A percentile compares a stretch with the other conserved stretches of the same genome.
These are phyloP conservation scores for Erebia ligea DNA, from an alignment of 2,888 invertebrate species.

Conservation along the genomic window DNA sequence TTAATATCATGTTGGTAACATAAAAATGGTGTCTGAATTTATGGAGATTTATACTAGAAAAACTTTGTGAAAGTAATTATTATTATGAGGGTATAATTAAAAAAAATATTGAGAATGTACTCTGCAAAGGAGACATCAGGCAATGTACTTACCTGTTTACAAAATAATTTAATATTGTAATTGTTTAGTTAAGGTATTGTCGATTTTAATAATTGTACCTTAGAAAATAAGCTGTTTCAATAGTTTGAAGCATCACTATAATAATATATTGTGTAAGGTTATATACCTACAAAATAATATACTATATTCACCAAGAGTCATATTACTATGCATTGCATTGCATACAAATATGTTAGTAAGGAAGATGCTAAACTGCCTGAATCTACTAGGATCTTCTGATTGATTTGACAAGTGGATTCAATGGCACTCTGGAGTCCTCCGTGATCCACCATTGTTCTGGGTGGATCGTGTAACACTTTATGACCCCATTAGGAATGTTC, in stretches of 20 bases:
- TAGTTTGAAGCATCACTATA: not conserved
- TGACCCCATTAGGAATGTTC: too few species aligned
- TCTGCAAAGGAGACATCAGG: not conserved
- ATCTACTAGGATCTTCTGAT: too few species aligned
- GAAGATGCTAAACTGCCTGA: not conserved
- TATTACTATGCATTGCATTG: not conserved
- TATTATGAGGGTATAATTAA: too few species aligned
- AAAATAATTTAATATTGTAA: slow-evolving; percentile 19
- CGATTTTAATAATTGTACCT: slow-evolving; percentile 61
- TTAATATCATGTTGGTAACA: too few species aligned
- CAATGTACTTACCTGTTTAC: not conserved
- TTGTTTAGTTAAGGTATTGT: slow-evolving; percentile 79
- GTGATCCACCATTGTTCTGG: too few species aligned
- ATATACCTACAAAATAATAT: not conserved
- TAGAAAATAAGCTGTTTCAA: slow-evolving; percentile 26
- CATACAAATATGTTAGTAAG: not conserved
- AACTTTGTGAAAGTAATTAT: too few species aligned
- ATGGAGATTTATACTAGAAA: too few species aligned
- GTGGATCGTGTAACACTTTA: too few species aligned
- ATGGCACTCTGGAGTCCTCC: too few species aligned
- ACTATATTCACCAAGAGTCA: not conserved
- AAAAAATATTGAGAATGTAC: not conserved
- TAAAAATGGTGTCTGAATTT: too few species aligned
- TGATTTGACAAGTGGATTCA: too few species aligned
- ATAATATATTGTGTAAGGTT: not conserved